Evolutionary conservation across 2,113 vertebrate species (phyloP).

Genomic region (Thermophis baileyi): DNA sequence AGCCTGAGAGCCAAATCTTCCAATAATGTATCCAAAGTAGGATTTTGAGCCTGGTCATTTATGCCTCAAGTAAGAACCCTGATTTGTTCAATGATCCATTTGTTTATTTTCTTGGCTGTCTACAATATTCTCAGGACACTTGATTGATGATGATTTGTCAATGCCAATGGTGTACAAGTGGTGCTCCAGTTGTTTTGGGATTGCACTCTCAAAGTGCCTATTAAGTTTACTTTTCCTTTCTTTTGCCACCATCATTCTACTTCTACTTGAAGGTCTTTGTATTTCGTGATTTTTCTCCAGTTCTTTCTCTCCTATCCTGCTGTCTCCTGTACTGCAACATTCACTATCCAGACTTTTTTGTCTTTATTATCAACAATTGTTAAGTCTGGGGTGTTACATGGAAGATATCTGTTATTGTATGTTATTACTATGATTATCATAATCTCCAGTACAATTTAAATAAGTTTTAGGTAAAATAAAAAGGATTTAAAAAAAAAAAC

Average conservation of each 20-base stretch:
- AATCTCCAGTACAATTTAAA: background rate
- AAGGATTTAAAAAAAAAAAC: background rate
- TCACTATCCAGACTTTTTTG: background rate
- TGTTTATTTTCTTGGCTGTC: background rate
- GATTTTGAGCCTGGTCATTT: background rate
- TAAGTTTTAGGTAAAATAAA: background rate
- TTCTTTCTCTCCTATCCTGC: background rate
- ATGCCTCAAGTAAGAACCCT: background rate
- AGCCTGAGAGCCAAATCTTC: background rate
- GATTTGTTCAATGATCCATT: background rate
- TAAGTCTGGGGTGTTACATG: background rate
- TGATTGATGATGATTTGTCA: background rate
- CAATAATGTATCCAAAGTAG: background rate
- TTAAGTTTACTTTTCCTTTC: background rate
- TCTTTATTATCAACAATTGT: background rate
- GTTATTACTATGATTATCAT: background rate
- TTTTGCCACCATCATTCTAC: background rate
- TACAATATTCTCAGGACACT: background rate
- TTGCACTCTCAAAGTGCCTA: background rate
- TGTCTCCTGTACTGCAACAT: background rate
- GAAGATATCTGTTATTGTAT: background rate
- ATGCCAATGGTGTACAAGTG: background rate
- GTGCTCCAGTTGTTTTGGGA: background rate
- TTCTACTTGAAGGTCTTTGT: background rate
- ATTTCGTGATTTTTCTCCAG: background rate